phyloP scores from a whole-genome alignment of 2,113 vertebrate species.

The Rhinogobius similis region DNA sequence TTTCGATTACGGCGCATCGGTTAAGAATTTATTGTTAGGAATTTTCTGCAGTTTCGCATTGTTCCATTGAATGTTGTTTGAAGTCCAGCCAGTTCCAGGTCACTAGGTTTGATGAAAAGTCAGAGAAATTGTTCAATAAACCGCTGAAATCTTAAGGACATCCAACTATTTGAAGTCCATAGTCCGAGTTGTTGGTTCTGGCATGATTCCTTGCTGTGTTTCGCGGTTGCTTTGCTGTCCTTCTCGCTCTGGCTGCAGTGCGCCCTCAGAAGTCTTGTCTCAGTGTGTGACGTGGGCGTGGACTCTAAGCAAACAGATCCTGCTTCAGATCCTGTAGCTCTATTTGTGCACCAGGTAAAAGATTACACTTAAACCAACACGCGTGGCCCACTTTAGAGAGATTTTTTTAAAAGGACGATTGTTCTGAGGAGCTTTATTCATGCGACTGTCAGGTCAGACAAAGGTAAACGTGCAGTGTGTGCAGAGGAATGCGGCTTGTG shows the following conservation, averaged over 20 bases:
- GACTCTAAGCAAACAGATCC: slow-evolving; percentile 4
- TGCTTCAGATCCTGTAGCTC: not conserved
- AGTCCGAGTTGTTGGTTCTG: not conserved
- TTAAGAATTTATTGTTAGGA: not conserved
- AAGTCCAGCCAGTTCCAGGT: not conserved
- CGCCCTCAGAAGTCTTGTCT: not conserved
- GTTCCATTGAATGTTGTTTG: not conserved
- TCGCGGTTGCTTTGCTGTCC: not conserved
- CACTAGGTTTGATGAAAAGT: not conserved
- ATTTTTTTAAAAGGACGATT: not conserved
- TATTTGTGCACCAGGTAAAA: not conserved
- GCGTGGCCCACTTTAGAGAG: not conserved
- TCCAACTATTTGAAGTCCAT: no score
- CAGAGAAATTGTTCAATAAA: no score
- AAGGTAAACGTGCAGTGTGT: not conserved
- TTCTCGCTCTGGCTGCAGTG: not conserved
- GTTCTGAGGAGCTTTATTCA: no score
- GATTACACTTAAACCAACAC: not conserved
- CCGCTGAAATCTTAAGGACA: no score
- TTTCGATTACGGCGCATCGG: no score
- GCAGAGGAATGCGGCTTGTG: not conserved
- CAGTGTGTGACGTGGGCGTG: not conserved
- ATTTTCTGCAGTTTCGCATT: not conserved
- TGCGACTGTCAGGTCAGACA: no score
- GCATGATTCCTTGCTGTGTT: not conserved